Percentiles rank a stretch among this genome's conserved stretches.
Evolutionary conservation across 37 sponge, comb jelly and placozoan species (phyloP).

Genomic region (Beroe forskalii): DNA sequence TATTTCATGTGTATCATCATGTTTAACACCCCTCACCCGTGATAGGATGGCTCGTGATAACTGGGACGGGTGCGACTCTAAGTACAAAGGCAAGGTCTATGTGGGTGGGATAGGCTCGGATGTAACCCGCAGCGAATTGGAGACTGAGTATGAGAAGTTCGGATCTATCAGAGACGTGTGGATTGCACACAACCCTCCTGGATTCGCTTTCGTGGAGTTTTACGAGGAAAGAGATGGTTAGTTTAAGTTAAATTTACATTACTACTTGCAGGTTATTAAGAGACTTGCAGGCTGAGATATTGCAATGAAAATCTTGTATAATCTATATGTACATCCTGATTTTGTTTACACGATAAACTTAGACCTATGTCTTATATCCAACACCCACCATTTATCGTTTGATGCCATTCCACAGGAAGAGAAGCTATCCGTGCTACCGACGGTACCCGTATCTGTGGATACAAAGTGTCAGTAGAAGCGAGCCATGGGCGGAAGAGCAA

Average conservation of each 20-base stretch:
- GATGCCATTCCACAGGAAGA: constrained; percentile 2
- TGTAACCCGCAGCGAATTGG: constrained; percentile 25
- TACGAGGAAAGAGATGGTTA: constrained; percentile 62
- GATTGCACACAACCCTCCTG: constrained; percentile 59
- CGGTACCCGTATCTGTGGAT: constrained; percentile 5
- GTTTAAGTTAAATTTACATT: too few relatives aligned
- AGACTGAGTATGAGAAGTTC: not conserved
- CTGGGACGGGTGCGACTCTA: constrained; percentile 18
- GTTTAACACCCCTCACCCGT: too few relatives aligned
- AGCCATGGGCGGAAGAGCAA: constrained; percentile 39
- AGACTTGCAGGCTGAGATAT: too few relatives aligned
- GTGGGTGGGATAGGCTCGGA: constrained; percentile 33
- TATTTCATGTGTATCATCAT: too few relatives aligned
- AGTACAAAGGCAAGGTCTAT: constrained; percentile 35
- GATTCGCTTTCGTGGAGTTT: constrained; percentile 63
- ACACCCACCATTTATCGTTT: too few relatives aligned
- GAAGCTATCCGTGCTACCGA: constrained; percentile 20
- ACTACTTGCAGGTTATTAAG: too few relatives aligned
- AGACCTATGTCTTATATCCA: too few relatives aligned
- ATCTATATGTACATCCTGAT: too few relatives aligned
- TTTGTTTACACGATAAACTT: too few relatives aligned
- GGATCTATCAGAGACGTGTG: constrained; percentile 42
- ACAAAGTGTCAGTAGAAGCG: constrained; percentile 40
- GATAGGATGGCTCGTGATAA: constrained; percentile 9
- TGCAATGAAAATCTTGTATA: too few relatives aligned